Evolutionary conservation across 1,140 invertebrate genomes (phyloP), one percentile per base, ranked within the genome.

Genomic region (Druon quercuslanigerum): DNA sequence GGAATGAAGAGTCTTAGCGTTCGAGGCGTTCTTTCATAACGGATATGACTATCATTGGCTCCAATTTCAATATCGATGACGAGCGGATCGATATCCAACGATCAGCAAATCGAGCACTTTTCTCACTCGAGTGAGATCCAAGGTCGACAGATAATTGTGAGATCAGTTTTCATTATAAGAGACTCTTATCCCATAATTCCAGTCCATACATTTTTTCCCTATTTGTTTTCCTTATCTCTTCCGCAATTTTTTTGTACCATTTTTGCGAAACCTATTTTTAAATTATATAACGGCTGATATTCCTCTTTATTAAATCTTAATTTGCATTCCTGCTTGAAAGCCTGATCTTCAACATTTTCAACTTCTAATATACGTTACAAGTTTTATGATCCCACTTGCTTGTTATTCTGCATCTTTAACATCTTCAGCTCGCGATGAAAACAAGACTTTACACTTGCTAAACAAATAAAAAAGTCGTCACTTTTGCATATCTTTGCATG

Each of bases 381-480:
- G 60, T 66, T 40, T 66, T 33, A 66, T 40, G 13, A 14, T 66
- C 20, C 25, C 25, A 14, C 25, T 33, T 60, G 25, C 60, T 66
- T 66, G 60, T 66, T 46, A 66, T 66, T 66, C 60, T 16, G 60
- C 33, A 66, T 46, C 60, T 66, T 66, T 40, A 66, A 66, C 60
- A 66, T 66, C 60, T 66, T 66, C 60, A 66, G 60, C 60, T 66
- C 33, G 13, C 33, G 60, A 66, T 66, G 25, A 66, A 66, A 66
- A 66, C 60, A 66, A 33, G 60, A 66, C 25, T 66, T 66, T 66
- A 40, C 33, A 66, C 60, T 66, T 66, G 20, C 4, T 20, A 66
- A 25, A 66, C 25, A 66, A 33, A 66, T 16, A 66, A 7, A 66
- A 66, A 25, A 66, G 7, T 66, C 60, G 60, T 40, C 25, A 12